A percentile compares a stretch with the other conserved stretches of the same genome.
Conservation (phyloP, 1,140 invertebrate genomes). For the Drosophila kohkoa region DNA sequence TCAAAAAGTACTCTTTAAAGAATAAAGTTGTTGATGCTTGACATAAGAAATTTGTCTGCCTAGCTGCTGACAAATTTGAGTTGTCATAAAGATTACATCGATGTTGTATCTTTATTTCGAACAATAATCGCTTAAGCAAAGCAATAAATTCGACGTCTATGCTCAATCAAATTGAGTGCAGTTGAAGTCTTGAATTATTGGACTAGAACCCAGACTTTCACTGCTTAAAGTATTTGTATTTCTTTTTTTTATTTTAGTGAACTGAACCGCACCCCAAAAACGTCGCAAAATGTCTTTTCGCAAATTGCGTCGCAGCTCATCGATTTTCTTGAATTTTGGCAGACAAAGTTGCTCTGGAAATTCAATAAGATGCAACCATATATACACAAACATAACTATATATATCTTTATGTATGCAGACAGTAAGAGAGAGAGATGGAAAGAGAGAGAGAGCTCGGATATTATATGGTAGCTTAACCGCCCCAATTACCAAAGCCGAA, state of each 20-base stretch:
- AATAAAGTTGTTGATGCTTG: too few species aligned
- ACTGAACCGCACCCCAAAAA: not conserved
- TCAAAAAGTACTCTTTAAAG: too few species aligned
- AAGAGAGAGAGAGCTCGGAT: not conserved
- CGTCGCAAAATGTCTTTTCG: not conserved
- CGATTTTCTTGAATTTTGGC: slow-evolving; percentile 61
- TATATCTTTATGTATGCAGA: not conserved
- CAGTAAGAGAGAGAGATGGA: not conserved
- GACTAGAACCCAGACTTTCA: not conserved
- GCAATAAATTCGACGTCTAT: too few species aligned
- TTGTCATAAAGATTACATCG: too few species aligned
- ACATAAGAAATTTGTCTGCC: too few species aligned
- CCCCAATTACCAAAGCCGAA: slow-evolving; percentile 54
- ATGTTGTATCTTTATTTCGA: too few species aligned
- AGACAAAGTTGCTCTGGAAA: slow-evolving; percentile 18
- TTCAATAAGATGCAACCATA: slow-evolving; percentile 15
- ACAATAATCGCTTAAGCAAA: too few species aligned
- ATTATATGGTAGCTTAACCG: slow-evolving; percentile 38
- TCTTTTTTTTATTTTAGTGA: not conserved
- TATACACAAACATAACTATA: not conserved
- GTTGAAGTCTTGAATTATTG: too few species aligned
- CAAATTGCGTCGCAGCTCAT: slow-evolving; percentile 50
- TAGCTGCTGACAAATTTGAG: too few species aligned
- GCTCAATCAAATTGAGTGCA: too few species aligned
- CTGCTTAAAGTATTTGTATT: not conserved